phyloP scores from a whole-genome alignment of 2,888 invertebrate genomes.

The Frankliniella intonsa region DNA sequence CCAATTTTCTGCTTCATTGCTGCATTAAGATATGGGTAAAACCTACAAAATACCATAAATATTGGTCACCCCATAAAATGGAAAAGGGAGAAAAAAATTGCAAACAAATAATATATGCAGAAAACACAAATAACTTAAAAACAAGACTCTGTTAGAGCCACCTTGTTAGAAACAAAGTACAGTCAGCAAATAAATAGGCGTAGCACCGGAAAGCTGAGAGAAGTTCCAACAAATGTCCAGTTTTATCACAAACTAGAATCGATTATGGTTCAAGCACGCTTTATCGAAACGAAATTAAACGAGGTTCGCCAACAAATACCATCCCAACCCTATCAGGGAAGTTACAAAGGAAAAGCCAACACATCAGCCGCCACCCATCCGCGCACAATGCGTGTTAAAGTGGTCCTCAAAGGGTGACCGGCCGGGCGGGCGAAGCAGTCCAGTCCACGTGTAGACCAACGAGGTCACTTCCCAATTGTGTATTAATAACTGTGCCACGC shows the following conservation, averaged over 20 bases:
- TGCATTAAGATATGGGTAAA: conserved; percentile 35
- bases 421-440: too few relatives aligned
- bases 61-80: background rate
- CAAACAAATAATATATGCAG: conserved; percentile 36
- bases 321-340: too few relatives aligned
- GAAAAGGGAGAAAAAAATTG: conserved; percentile 32
- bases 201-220: conserved; percentile 36
- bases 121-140: conserved; percentile 37
- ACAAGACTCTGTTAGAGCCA: conserved; percentile 36
- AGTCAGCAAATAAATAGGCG: conserved; percentile 33
- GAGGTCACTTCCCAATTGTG: too few relatives aligned
- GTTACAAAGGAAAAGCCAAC: too few relatives aligned
- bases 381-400: too few relatives aligned
- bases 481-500: too few relatives aligned
- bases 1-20: background rate
- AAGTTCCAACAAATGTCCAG: conserved; percentile 35
- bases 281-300: conserved; percentile 29
- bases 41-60: conserved; percentile 16
- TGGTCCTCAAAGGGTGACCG: too few relatives aligned
- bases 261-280: too few relatives aligned
- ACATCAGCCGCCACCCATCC: too few relatives aligned
- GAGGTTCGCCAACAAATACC: background rate
- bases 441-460: too few relatives aligned
- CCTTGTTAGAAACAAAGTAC: conserved; percentile 34
- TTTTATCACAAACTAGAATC: too few relatives aligned